These are phyloP conservation scores for Carassius gibelio DNA, from an alignment of 2,113 vertebrate species.

Conservation along the genomic window DNA sequence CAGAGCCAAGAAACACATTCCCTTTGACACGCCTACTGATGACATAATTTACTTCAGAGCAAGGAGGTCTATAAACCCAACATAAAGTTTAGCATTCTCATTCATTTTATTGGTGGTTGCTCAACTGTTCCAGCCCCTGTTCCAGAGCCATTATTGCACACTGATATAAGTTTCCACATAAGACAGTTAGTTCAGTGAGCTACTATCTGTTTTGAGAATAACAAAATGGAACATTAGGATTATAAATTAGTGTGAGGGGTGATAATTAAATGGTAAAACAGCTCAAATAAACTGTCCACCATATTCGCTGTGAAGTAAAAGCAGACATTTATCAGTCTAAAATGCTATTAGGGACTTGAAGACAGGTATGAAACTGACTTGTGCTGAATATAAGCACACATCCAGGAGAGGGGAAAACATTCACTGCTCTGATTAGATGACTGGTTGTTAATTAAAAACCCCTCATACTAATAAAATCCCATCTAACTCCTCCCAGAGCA, in stretches of 20 bases:
- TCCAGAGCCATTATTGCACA: not conserved
- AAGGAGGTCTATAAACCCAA: conserved; percentile 1
- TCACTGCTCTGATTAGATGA: conserved; percentile 32
- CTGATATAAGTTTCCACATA: not conserved
- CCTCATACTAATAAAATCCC: conserved; percentile 54
- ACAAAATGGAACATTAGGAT: conserved; percentile 17
- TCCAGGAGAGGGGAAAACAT: conserved; percentile 32
- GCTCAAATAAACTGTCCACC: conserved; percentile 6
- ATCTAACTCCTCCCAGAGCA: conserved; percentile 49
- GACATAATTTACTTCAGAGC: conserved; percentile 59
- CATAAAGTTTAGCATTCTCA: not conserved
- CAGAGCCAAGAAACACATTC: conserved; percentile 55
- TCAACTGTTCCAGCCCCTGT: not conserved
- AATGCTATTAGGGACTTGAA: conserved; percentile 39
- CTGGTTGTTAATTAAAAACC: conserved; percentile 60
- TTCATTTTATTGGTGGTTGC: not conserved
- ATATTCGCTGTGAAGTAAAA: conserved; percentile 17
- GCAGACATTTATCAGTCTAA: conserved; percentile 35
- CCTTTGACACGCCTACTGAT: conserved; percentile 65
- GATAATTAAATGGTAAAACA: conserved; percentile 37
- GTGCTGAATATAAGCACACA: conserved; percentile 26
- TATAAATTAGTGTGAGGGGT: conserved; percentile 19
- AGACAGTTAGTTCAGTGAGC: conserved; percentile 13
- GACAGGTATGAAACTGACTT: conserved; percentile 28
- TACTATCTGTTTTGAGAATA: conserved; percentile 29